A percentile compares a stretch with the other conserved stretches of the same genome.
Conservation (phyloP, 2,113 vertebrate genomes). For the Onychostruthus taczanowskii region DNA sequence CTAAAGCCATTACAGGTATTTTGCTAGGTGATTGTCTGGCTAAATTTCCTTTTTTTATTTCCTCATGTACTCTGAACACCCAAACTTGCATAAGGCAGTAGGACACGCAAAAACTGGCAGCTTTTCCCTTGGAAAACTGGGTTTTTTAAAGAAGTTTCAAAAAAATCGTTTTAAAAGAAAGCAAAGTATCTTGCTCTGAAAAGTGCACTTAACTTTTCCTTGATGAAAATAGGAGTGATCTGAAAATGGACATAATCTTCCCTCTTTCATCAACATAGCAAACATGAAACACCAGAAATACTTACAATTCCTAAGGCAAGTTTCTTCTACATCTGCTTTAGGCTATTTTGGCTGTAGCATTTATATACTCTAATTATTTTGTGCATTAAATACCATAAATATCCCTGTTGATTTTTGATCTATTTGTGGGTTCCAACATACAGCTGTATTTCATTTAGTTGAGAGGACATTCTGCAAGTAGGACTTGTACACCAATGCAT, state of each 20-base stretch:
- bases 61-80: not conserved
- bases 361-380: conserved; percentile 26
- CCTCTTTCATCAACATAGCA: not conserved
- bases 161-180: not conserved
- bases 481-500: not conserved
- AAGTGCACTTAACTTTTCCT: not conserved
- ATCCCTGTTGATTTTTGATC: conserved; percentile 36
- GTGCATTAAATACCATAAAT: conserved; percentile 54
- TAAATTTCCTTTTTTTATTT: not conserved
- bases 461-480: not conserved
- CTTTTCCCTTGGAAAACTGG: not conserved
- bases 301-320: conserved; percentile 11
- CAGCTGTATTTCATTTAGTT: conserved; percentile 27
- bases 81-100: not conserved
- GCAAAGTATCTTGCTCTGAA: not conserved
- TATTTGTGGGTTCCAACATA: conserved; percentile 19
- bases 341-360: conserved; percentile 41
- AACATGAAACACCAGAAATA: conserved; percentile 14
- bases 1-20: not conserved
- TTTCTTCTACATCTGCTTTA: conserved; percentile 32
- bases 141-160: not conserved
- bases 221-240: not conserved
- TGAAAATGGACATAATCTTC: not conserved
- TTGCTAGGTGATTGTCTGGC: not conserved
- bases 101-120: not conserved